A percentile compares a stretch with the other conserved stretches of the same genome.
These are phyloP conservation scores for Mirounga angustirostris DNA, from an alignment of 2,113 vertebrate species.

Conservation along the genomic window DNA sequence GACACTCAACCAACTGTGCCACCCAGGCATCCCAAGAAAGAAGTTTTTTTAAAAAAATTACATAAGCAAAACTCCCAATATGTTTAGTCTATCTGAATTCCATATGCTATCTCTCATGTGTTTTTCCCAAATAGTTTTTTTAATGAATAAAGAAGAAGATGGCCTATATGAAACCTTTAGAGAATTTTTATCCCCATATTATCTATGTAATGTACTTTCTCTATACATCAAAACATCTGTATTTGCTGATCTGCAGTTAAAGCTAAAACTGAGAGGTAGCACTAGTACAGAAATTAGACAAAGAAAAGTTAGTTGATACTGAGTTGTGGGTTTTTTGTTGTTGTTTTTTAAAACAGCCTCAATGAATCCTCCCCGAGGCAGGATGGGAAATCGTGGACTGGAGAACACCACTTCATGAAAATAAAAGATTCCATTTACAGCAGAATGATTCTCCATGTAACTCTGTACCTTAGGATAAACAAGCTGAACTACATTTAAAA, in stretches of 20 bases:
- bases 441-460: background rate
- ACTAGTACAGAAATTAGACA: background rate
- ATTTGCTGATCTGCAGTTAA: background rate
- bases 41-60: background rate
- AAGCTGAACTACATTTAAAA: conserved; percentile 18
- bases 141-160: background rate
- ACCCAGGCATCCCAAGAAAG: background rate
- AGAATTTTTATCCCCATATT: background rate
- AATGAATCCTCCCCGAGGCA: background rate
- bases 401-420: background rate
- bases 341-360: background rate
- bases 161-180: background rate
- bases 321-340: background rate
- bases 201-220: background rate
- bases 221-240: background rate
- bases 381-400: background rate
- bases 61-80: background rate
- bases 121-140: background rate
- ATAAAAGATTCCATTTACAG: background rate
- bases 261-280: background rate
- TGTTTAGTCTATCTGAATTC: background rate
- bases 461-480: background rate
- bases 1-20: background rate
- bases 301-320: background rate
- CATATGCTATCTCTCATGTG: background rate